These are phyloP conservation scores for Entomobrya multifasciata DNA, from an alignment of 2,888 invertebrate genomes.

Conservation along the genomic window DNA sequence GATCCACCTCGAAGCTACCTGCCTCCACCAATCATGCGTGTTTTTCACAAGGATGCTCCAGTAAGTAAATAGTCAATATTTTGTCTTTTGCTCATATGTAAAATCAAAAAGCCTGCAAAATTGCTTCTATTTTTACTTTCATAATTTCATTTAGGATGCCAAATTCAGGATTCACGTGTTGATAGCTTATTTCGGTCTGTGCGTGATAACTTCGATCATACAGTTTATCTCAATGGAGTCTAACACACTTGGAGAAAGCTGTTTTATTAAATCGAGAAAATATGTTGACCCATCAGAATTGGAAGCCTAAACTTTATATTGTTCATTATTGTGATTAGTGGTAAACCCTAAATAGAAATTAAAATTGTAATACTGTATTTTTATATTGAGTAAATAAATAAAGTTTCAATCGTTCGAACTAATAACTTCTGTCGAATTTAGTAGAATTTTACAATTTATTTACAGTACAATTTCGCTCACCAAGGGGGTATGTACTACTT, in stretches of 20 bases:
- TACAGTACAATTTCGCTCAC: no score
- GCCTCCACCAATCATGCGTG: constrained; percentile 68
- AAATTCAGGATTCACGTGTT: constrained; percentile 56
- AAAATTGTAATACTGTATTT: no score
- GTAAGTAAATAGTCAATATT: constrained; percentile 14
- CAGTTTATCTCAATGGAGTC: constrained; percentile 38
- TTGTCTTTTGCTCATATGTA: no score
- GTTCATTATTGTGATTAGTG: no score
- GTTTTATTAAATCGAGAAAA: constrained; percentile 46
- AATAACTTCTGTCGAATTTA: no score
- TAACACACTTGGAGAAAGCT: constrained; percentile 41
- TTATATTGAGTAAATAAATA: no score
- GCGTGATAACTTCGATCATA: constrained; percentile 17
- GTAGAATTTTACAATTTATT: no score
- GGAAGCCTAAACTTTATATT: no score
- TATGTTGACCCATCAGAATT: background rate
- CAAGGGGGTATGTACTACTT: background rate
- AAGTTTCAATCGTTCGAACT: no score
- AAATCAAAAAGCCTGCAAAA: background rate
- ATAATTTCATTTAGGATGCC: constrained; percentile 27
- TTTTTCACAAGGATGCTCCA: constrained; percentile 68
- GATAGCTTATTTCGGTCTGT: constrained; percentile 37
- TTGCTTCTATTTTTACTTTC: background rate
- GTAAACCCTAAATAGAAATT: no score
- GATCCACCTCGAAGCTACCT: constrained; percentile 59